A percentile compares a stretch with the other conserved stretches of the same genome.
Evolutionary conservation across 2,888 invertebrate species (phyloP).

Genomic region (Lycaena phlaeas): DNA sequence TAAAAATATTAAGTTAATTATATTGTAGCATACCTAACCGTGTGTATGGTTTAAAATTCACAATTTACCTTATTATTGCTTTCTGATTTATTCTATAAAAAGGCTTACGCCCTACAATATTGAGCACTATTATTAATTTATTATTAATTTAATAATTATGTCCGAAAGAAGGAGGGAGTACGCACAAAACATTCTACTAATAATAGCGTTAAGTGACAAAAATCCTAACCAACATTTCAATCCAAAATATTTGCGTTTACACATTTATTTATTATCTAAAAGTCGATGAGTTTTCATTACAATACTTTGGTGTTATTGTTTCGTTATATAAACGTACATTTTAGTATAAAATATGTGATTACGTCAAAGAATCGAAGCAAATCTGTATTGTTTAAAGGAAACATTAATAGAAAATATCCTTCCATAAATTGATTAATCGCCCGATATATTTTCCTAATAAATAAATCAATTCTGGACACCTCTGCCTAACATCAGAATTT

Average conservation of each 20-base stretch:
- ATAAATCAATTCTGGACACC: slow-evolving; percentile 54
- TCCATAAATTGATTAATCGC: slow-evolving; percentile 35
- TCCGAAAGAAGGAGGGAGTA: slow-evolving; percentile 44
- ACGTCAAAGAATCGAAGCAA: slow-evolving; percentile 18
- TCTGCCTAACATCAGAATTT: slow-evolving; percentile 21
- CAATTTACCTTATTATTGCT: slow-evolving; percentile 60
- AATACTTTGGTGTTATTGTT: slow-evolving; percentile 70
- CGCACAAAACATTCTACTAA: slow-evolving; percentile 63
- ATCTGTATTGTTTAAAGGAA: slow-evolving; percentile 13
- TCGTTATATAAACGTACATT: slow-evolving; percentile 37
- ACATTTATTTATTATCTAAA: slow-evolving; percentile 67
- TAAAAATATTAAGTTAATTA: slow-evolving; percentile 65
- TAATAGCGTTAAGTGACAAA: slow-evolving; percentile 34
- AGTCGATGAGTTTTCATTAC: slow-evolving; percentile 66
- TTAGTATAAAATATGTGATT: slow-evolving; percentile 16
- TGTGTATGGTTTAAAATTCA: slow-evolving; percentile 49
- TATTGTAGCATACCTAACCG: slow-evolving; percentile 46
- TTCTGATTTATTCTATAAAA: slow-evolving; percentile 34
- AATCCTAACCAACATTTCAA: slow-evolving; percentile 46
- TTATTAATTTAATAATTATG: slow-evolving; percentile 47
- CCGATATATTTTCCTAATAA: slow-evolving; percentile 62
- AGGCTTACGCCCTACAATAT: slow-evolving; percentile 46
- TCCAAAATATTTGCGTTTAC: slow-evolving; percentile 59
- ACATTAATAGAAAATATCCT: slow-evolving; percentile 13
- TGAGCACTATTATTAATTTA: slow-evolving; percentile 64